These are phyloP conservation scores for Axinella damicornis DNA, from an alignment of 37 sponge, comb jelly and placozoan species.

Conservation along the genomic window DNA sequence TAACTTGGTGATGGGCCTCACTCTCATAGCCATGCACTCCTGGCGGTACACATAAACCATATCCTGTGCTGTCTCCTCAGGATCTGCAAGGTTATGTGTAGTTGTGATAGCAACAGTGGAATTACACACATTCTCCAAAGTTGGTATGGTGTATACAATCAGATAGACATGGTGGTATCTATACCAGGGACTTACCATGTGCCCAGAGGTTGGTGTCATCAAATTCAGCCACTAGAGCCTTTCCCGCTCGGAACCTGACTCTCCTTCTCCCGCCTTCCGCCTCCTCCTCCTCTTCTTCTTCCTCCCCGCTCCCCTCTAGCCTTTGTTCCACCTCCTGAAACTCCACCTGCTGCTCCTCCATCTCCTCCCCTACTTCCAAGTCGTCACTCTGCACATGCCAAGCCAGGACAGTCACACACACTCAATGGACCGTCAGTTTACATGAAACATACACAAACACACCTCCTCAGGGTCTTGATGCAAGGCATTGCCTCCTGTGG, in stretches of 20 bases:
- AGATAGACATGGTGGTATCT: neutral
- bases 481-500: neutral
- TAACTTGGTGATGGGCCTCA: slow-evolving; percentile 70
- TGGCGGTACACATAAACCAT: slow-evolving; percentile 70
- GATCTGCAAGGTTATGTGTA: slow-evolving; percentile 27
- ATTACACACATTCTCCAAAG: no score
- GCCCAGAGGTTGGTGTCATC: slow-evolving; percentile 62
- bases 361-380: no score
- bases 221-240: slow-evolving; percentile 43
- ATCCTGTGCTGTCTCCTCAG: slow-evolving; percentile 68
- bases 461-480: no score
- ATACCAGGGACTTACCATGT: slow-evolving; percentile 29
- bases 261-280: neutral
- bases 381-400: neutral
- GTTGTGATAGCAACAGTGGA: no score
- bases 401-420: neutral
- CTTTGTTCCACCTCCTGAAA: no score
- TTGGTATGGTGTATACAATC: no score
- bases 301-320: neutral
- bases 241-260: slow-evolving; percentile 47
- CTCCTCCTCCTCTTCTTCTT: neutral
- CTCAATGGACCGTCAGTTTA: neutral
- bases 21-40: slow-evolving; percentile 51
- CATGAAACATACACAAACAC: neutral
- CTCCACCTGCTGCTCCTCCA: neutral